Evolutionary conservation across 1,140 invertebrate species (phyloP).

Genomic region (Caerostris darwini): DNA sequence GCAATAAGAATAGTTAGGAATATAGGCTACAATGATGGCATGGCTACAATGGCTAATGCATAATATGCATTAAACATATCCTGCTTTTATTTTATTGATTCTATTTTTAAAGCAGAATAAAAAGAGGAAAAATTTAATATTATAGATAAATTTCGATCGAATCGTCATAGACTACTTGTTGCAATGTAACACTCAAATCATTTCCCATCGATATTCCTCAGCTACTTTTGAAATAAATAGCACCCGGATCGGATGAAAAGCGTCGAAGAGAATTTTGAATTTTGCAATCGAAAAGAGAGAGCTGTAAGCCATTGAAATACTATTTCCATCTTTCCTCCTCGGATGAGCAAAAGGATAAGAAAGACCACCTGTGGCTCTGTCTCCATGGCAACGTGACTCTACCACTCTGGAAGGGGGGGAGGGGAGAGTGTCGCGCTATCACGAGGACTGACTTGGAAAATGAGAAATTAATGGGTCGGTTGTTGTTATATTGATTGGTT

Average conservation of each 20-base stretch:
- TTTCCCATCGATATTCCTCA: not conserved
- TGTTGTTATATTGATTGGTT: constrained; percentile 73
- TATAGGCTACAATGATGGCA: too few relatives aligned
- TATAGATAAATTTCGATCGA: too few relatives aligned
- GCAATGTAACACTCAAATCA: not conserved
- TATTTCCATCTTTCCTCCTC: constrained; percentile 48
- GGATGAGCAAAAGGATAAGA: constrained; percentile 69
- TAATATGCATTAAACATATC: too few relatives aligned
- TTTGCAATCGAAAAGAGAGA: constrained; percentile 29
- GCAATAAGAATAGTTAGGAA: too few relatives aligned
- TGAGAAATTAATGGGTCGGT: constrained; percentile 70
- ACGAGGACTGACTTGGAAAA: constrained; percentile 53
- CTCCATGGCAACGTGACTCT: constrained; percentile 41
- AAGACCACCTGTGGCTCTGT: constrained; percentile 75
- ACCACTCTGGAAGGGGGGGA: not conserved
- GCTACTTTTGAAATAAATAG: not conserved
- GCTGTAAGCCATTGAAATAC: constrained; percentile 64
- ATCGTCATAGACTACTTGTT: not conserved
- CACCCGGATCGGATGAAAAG: not conserved
- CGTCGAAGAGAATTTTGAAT: not conserved
- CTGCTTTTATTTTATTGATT: too few relatives aligned
- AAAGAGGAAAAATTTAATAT: too few relatives aligned
- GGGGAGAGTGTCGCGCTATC: not conserved
- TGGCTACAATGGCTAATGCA: too few relatives aligned
- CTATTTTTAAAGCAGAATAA: too few relatives aligned